phyloP scores from a whole-genome alignment of 2,797 vertebrate genomes.

The Alectoris magna region DNA sequence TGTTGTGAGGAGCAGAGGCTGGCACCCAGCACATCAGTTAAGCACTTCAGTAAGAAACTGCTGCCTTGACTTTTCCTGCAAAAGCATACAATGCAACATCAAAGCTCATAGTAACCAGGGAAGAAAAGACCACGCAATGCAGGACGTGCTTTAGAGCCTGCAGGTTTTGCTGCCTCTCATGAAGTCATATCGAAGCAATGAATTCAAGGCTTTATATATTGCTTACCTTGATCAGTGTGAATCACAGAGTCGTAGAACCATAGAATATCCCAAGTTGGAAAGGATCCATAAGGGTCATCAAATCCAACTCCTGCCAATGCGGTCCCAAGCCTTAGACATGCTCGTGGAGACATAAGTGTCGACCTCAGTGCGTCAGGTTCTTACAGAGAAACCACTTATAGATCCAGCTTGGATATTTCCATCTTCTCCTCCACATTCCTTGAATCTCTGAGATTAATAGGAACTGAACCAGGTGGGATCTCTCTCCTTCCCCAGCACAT shows the following conservation, averaged over 20 bases:
- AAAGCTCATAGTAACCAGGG: neutral
- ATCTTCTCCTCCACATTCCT: neutral
- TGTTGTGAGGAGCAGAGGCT: accelerated
- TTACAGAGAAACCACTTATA: neutral
- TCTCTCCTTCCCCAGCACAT: neutral
- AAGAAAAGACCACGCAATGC: neutral
- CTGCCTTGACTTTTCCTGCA: neutral
- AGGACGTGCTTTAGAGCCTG: neutral
- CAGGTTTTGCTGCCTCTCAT: neutral
- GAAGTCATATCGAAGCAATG: neutral
- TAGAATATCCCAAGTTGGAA: too few species aligned
- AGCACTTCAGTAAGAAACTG: neutral
- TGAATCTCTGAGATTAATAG: neutral
- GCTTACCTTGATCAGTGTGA: neutral
- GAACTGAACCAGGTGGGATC: neutral
- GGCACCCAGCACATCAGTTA: neutral
- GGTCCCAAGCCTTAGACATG: neutral
- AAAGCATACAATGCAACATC: neutral
- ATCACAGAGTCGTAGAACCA: too few species aligned
- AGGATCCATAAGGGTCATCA: too few species aligned
- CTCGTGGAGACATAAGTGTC: accelerated
- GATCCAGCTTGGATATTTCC: neutral
- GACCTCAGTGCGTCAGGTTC: neutral
- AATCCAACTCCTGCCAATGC: too few species aligned
- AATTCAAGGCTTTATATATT: neutral